Conservation (phyloP, 2,113 vertebrate species). For the Spea multiplicata region DNA sequence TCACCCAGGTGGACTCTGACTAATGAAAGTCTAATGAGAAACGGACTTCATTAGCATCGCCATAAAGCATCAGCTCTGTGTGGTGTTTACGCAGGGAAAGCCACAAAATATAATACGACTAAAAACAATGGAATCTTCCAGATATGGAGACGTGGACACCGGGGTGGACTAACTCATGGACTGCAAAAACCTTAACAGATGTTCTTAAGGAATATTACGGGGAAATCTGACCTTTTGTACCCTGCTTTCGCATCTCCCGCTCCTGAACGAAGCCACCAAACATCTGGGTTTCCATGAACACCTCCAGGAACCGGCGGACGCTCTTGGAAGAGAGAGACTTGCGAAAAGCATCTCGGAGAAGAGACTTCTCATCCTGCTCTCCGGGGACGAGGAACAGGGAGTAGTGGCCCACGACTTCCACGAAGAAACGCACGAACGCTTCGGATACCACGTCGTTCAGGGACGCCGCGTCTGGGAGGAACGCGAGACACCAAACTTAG, state of each 20-base stretch:
- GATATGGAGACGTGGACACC: no score
- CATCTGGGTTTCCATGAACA: slow-evolving; percentile 99
- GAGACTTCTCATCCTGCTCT: slow-evolving; percentile 87
- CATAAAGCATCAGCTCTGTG: no score
- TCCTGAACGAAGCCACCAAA: slow-evolving; percentile 98
- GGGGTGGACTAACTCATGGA: no score
- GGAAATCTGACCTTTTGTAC: slow-evolving; percentile 85
- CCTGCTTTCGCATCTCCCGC: slow-evolving; percentile 88
- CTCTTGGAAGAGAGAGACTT: slow-evolving; percentile 98
- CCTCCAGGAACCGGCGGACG: slow-evolving; percentile 93
- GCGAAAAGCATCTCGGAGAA: slow-evolving; percentile 94
- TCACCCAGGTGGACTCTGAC: no score
- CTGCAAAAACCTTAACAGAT: no score
- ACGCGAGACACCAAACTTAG: slow-evolving; percentile 51
- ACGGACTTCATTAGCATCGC: no score
- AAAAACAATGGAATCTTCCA: no score
- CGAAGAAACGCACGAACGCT: slow-evolving; percentile 97
- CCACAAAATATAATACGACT: no score
- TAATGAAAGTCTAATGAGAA: no score
- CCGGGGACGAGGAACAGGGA: slow-evolving; percentile 92
- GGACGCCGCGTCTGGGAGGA: slow-evolving; percentile 82
- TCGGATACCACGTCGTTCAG: slow-evolving; percentile 95
- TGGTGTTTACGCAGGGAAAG: no score
- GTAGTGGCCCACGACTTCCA: slow-evolving; percentile 96
- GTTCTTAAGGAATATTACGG: background rate